Evolutionary conservation across 2,888 invertebrate genomes (phyloP).

Genomic region (Euspilapteryx auroguttella): DNA sequence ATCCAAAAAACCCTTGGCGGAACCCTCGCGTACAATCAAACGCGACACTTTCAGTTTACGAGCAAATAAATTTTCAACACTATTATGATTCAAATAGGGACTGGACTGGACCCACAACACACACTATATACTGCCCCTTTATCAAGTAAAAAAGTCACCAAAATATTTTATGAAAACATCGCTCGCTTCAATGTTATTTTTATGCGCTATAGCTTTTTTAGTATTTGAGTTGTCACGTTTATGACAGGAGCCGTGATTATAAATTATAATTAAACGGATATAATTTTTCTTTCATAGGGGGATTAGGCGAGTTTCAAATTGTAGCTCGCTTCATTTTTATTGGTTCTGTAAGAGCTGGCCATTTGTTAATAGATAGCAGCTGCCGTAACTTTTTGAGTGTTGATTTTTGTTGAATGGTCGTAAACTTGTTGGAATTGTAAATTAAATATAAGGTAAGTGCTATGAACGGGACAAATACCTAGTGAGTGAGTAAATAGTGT

Average conservation of each 20-base stretch:
- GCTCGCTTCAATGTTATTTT: slow-evolving; percentile 10
- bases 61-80: slow-evolving; percentile 57
- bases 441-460: too few species aligned
- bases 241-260: slow-evolving; percentile 28
- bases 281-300: slow-evolving; percentile 29
- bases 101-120: slow-evolving; percentile 32
- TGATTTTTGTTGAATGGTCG: slow-evolving; percentile 6
- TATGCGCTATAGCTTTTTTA: slow-evolving; percentile 14
- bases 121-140: slow-evolving; percentile 32
- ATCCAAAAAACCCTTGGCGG: too few species aligned
- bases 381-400: slow-evolving; percentile 13
- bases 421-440: too few species aligned
- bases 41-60: slow-evolving; percentile 51
- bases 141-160: slow-evolving; percentile 27
- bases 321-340: slow-evolving; percentile 7
- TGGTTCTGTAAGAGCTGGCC: slow-evolving; percentile 2
- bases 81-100: slow-evolving; percentile 56
- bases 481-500: too few species aligned
- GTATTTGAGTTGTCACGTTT: slow-evolving; percentile 22
- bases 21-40: slow-evolving; percentile 42
- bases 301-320: slow-evolving; percentile 28
- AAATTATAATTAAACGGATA: slow-evolving; percentile 29
- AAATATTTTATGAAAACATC: slow-evolving; percentile 33
- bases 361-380: slow-evolving; percentile 5
- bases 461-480: too few species aligned